A percentile compares a stretch with the other conserved stretches of the same genome.
Evolutionary conservation across 2,888 invertebrate genomes (phyloP).

Genomic region (Osmoderma eremita): DNA sequence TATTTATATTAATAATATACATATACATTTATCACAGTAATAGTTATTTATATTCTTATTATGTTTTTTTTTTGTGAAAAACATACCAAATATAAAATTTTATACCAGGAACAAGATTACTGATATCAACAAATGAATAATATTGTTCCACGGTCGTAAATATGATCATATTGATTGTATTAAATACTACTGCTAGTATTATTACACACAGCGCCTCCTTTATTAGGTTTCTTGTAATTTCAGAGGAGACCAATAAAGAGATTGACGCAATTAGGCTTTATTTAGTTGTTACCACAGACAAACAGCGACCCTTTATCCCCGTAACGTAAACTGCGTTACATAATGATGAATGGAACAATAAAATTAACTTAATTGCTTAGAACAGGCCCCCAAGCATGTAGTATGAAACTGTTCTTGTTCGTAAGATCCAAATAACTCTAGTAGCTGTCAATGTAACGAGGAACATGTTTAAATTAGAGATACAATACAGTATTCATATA

Average conservation of each 20-base stretch:
- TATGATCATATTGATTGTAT: constrained; percentile 38
- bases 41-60: constrained; percentile 11
- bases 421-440: background rate
- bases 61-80: constrained; percentile 1
- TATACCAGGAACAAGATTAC: too few relatives aligned
- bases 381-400: background rate
- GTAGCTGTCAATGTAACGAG: background rate
- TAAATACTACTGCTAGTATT: background rate
- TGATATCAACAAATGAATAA: constrained; percentile 9
- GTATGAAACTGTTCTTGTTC: constrained; percentile 7
- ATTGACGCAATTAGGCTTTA: constrained; percentile 29
- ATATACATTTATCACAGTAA: constrained; percentile 17
- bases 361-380: constrained; percentile 24
- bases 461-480: background rate
- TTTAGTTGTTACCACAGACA: constrained; percentile 18
- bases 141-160: constrained; percentile 2
- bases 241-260: constrained; percentile 26
- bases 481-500: background rate
- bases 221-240: constrained; percentile 34
- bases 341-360: background rate
- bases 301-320: background rate
- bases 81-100: constrained; percentile 21
- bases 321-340: constrained; percentile 6
- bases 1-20: constrained; percentile 5
- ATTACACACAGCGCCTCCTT: background rate